A percentile compares a stretch with the other conserved stretches of the same genome.
Conservation (phyloP, 1,140 invertebrate genomes). For the Andricus grossulariae region DNA sequence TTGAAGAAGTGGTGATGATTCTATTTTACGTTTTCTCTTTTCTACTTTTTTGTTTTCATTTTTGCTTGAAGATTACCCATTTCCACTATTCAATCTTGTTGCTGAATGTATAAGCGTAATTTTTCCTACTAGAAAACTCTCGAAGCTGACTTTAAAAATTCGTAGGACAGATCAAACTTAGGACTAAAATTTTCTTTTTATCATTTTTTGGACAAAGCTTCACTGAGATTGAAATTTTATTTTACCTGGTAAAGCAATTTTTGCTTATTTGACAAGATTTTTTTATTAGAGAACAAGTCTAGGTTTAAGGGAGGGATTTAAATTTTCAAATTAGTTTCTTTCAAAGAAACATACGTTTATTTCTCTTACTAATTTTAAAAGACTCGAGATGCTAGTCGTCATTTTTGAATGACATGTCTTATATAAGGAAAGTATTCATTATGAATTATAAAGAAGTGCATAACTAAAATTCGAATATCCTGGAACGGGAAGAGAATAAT, state of each 20-base stretch:
- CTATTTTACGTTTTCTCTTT: neutral
- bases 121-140: slow-evolving; percentile 39
- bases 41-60: neutral
- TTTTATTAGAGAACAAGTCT: neutral
- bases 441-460: neutral
- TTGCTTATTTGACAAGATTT: neutral
- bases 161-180: too few relatives aligned
- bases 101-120: neutral
- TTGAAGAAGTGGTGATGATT: slow-evolving; percentile 33
- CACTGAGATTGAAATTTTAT: too few relatives aligned
- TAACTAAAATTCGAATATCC: slow-evolving; percentile 12
- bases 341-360: neutral
- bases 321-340: neutral
- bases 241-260: neutral
- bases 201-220: neutral
- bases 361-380: slow-evolving; percentile 32
- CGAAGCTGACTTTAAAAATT: too few relatives aligned
- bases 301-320: slow-evolving; percentile 40
- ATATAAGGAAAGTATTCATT: slow-evolving; percentile 19
- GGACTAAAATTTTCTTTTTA: neutral
- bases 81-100: slow-evolving; percentile 36
- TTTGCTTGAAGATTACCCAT: slow-evolving; percentile 11
- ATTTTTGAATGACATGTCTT: slow-evolving; percentile 24
- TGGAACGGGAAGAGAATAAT: slow-evolving; percentile 6
- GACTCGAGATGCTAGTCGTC: slow-evolving; percentile 31